phyloP scores from a whole-genome alignment of 2,888 invertebrate species.

The Anarsia innoxiella region DNA sequence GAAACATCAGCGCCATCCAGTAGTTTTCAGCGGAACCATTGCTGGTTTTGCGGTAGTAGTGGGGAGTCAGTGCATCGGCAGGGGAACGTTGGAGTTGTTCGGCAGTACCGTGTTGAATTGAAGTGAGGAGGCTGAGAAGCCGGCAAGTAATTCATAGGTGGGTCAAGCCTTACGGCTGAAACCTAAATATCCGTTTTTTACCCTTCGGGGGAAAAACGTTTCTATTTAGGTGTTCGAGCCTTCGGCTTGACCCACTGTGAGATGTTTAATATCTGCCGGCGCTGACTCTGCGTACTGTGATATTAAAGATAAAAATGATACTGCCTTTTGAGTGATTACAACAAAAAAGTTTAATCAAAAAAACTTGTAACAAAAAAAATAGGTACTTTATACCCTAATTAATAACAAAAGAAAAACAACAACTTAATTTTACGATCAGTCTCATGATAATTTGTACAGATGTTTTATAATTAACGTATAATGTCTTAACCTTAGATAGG shows the following conservation, averaged over 20 bases:
- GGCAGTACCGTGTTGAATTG: neutral
- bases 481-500: neutral
- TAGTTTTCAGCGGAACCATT: neutral
- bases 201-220: conserved; percentile 13
- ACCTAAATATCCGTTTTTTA: conserved; percentile 13
- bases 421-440: too few relatives aligned
- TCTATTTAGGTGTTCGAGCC: conserved; percentile 14
- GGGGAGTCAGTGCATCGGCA: neutral
- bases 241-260: conserved; percentile 9
- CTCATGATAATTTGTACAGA: neutral
- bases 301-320: neutral
- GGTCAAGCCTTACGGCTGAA: conserved; percentile 12
- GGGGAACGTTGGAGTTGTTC: neutral
- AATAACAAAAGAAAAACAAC: neutral
- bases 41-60: neutral
- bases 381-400: neutral
- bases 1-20: conserved; percentile 3
- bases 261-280: conserved; percentile 14
- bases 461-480: neutral
- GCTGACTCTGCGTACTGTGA: conserved; percentile 13
- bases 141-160: conserved; percentile 6
- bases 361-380: neutral
- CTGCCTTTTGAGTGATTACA: too few relatives aligned
- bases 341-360: neutral
- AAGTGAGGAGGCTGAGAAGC: conserved; percentile 3